Conservation (phyloP, 1,140 invertebrate genomes). For the Delia radicum region DNA sequence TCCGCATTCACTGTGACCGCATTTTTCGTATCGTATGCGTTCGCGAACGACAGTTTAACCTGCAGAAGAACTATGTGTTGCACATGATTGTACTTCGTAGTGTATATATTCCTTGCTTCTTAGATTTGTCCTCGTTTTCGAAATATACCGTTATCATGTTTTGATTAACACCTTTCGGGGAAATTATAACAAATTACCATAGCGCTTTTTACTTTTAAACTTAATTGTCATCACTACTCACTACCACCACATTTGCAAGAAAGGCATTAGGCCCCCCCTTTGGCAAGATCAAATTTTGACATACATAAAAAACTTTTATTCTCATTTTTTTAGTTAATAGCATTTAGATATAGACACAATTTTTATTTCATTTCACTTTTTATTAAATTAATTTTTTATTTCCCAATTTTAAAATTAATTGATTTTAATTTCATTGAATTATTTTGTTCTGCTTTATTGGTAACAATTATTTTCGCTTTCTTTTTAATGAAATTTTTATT, state of each 20-base stretch:
- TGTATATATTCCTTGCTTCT: too few species aligned
- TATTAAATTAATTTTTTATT: not conserved
- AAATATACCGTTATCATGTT: too few species aligned
- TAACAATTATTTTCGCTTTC: not conserved
- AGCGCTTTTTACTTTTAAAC: too few species aligned
- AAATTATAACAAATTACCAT: too few species aligned
- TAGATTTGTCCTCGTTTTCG: too few species aligned
- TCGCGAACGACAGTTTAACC: too few species aligned
- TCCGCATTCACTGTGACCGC: too few species aligned
- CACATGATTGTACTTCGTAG: too few species aligned
- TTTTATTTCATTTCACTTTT: not conserved
- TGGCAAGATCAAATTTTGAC: slow-evolving; percentile 19
- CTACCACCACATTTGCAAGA: not conserved
- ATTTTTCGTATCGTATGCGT: too few species aligned
- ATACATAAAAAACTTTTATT: not conserved
- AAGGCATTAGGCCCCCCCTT: not conserved
- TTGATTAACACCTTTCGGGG: too few species aligned
- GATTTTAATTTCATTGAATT: not conserved
- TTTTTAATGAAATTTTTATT: slow-evolving; percentile 6
- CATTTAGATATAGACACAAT: slow-evolving; percentile 23
- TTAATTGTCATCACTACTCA: too few species aligned
- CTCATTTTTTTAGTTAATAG: not conserved
- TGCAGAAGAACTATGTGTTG: too few species aligned
- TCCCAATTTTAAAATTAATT: not conserved
- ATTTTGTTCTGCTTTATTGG: not conserved